Evolutionary conservation across 2,797 vertebrate genomes (phyloP).

Genomic region (Hybognathus amarus): DNA sequence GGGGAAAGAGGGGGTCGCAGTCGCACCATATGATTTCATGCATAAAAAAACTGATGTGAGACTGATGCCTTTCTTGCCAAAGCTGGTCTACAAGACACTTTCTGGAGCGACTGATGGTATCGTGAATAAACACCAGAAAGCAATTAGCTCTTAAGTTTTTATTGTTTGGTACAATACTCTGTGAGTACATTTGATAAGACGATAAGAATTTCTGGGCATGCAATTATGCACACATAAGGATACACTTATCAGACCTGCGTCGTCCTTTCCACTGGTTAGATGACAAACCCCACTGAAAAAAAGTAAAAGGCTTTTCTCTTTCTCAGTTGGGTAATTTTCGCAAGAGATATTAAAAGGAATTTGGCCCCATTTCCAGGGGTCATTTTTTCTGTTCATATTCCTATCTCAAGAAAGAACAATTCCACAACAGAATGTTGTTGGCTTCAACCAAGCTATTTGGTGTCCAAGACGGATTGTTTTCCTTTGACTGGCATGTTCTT

Average conservation of each 20-base stretch:
- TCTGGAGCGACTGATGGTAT: neutral
- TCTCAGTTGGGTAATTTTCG: neutral
- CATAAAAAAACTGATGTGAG: neutral
- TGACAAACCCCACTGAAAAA: neutral
- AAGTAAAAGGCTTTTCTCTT: neutral
- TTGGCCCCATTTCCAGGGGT: conserved; percentile 52
- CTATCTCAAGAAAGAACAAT: conserved; percentile 53
- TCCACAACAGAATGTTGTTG: conserved; percentile 57
- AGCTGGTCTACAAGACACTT: conserved; percentile 10
- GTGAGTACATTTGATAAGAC: neutral
- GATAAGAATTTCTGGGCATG: conserved; percentile 26
- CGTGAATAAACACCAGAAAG: conserved; percentile 1
- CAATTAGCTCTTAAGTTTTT: neutral
- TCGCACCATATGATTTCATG: neutral
- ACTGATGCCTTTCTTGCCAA: neutral
- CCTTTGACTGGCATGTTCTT: conserved; percentile 38
- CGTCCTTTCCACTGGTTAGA: conserved; percentile 40
- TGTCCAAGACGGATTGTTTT: conserved; percentile 38
- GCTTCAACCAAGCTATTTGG: conserved; percentile 22
- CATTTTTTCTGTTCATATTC: conserved; percentile 53
- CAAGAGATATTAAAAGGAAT: conserved; percentile 44
- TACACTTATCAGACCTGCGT: conserved; percentile 15
- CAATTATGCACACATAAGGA: conserved; percentile 27
- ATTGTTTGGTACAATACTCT: conserved; percentile 9
- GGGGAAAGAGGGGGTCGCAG: neutral